Conservation (phyloP, 2,113 vertebrate genomes). For the Eidolon helvum region DNA sequence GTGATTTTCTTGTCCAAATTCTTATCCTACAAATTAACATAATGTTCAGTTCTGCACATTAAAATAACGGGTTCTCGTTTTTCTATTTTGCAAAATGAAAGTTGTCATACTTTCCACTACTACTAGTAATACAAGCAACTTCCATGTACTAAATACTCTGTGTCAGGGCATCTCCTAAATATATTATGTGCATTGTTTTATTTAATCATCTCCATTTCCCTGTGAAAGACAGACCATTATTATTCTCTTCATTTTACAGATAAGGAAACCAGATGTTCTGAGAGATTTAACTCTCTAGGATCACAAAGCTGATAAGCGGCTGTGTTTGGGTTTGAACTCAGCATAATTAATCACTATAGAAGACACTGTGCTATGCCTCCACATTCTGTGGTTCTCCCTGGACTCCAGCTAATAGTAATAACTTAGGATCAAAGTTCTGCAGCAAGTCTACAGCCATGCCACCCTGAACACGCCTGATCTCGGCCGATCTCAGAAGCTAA, state of each 20-base stretch:
- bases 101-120: neutral
- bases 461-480: too few relatives aligned
- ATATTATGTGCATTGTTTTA: neutral
- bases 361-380: neutral
- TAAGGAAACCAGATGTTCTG: neutral
- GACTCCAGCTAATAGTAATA: neutral
- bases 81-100: constrained; percentile 15
- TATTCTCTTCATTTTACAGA: neutral
- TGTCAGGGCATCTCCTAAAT: neutral
- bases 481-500: too few relatives aligned
- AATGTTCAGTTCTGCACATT: neutral
- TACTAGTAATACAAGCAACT: neutral
- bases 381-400: neutral
- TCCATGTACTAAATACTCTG: neutral
- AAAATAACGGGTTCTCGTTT: neutral
- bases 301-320: neutral
- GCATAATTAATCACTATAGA: neutral
- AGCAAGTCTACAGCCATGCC: too few relatives aligned
- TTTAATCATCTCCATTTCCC: neutral
- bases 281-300: neutral
- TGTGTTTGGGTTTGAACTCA: neutral
- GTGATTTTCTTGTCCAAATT: constrained; percentile 4
- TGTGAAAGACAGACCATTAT: neutral
- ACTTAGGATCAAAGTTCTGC: neutral
- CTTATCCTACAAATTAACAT: neutral